Evolutionary conservation across 2,888 invertebrate genomes (phyloP).

Genomic region (Ischnus inquisitorius): DNA sequence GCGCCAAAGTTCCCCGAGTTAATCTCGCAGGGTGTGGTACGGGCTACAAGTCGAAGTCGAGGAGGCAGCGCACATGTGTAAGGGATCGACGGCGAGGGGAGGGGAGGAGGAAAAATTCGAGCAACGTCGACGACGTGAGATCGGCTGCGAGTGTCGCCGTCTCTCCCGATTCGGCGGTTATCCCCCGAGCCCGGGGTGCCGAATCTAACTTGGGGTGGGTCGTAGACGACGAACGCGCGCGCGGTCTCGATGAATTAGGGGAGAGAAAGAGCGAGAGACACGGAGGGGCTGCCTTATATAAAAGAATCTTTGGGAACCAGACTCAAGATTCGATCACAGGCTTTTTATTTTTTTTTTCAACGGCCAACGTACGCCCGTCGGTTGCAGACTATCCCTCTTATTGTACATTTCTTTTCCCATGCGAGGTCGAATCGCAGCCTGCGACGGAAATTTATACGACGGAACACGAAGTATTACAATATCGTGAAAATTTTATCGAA

Average conservation of each 20-base stretch:
- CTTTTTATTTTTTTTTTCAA: conserved; percentile 65
- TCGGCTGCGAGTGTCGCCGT: conserved; percentile 48
- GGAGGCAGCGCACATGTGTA: conserved; percentile 45
- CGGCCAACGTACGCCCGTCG: conserved; percentile 29
- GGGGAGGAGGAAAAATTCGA: conserved; percentile 20
- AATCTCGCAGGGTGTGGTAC: conserved; percentile 31
- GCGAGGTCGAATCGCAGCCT: neutral
- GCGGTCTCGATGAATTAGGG: conserved; percentile 74
- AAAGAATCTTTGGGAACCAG: conserved; percentile 84
- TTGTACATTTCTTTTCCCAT: conserved; percentile 34
- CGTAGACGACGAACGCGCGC: conserved; percentile 67
- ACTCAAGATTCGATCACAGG: conserved; percentile 85
- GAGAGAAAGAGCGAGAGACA: conserved; percentile 68
- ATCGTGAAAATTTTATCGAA: neutral
- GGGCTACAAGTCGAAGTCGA: conserved; percentile 50
- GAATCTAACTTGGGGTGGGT: conserved; percentile 61
- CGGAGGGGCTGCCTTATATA: conserved; percentile 68
- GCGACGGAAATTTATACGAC: conserved; percentile 1
- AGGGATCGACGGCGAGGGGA: conserved; percentile 16
- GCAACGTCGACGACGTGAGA: conserved; percentile 48
- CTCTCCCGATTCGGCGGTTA: conserved; percentile 43
- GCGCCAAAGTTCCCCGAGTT: conserved; percentile 2
- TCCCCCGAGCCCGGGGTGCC: conserved; percentile 71
- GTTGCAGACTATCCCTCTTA: conserved; percentile 47
- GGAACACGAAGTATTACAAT: no score